phyloP scores from a whole-genome alignment of 2,888 invertebrate species.

The Sinhomidia bicolor region DNA sequence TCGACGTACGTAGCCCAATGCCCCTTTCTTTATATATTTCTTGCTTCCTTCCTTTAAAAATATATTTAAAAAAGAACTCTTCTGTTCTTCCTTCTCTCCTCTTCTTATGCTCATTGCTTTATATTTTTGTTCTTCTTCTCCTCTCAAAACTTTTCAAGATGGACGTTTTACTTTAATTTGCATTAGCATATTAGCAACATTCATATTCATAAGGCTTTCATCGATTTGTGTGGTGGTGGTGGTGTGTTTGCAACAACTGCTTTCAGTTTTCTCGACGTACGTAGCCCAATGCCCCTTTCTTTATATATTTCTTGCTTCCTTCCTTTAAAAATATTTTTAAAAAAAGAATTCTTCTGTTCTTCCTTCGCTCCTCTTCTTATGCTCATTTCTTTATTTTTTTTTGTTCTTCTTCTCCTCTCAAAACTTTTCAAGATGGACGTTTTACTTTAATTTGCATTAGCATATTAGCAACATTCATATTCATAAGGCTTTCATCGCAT shows the following conservation, averaged over 20 bases:
- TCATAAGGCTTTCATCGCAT: conserved; percentile 54
- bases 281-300: conserved; percentile 62
- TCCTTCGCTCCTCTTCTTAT: neutral
- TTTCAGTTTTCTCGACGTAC: conserved; percentile 24
- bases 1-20: conserved; percentile 53
- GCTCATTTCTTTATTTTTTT: neutral
- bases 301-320: conserved; percentile 28
- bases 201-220: conserved; percentile 68
- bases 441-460: conserved; percentile 68
- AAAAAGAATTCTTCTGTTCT: neutral
- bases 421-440: neutral
- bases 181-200: conserved; percentile 61
- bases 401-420: neutral
- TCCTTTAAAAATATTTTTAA: neutral
- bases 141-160: neutral
- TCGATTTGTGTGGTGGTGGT: conserved; percentile 27
- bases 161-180: conserved; percentile 63
- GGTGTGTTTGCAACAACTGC: no score
- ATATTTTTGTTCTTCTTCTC: no score
- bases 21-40: conserved; percentile 40
- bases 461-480: conserved; percentile 64
- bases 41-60: conserved; percentile 14
- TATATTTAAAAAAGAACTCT: no score
- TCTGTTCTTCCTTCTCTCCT: neutral
- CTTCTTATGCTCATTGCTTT: no score